Evolutionary conservation across 2,888 invertebrate genomes (phyloP), one percentile per base, ranked within the genome.

Genomic region (Pterostichus madidus): DNA sequence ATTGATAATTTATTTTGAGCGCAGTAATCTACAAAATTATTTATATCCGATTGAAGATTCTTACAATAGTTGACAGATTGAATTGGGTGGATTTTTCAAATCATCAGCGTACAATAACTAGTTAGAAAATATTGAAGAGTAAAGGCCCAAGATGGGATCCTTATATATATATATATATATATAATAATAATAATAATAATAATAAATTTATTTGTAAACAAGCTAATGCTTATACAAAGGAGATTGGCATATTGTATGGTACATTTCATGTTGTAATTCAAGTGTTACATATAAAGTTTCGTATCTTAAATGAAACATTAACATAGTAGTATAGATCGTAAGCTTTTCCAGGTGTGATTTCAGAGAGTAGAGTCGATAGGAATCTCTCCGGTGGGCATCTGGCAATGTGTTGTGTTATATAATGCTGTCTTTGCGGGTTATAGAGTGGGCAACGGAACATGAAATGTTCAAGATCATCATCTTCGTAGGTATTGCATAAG

Each of bases 191-290:
- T 24, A 59, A 59, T 59, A 53, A 53, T 53, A 53, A 53, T 53
- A 53, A 59, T 59, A 59, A 17, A 10, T 24, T 0, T 59, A 24
- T 61, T 61, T 61, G 59, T 24, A 31, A 61, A 24, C 59, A 61
- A 61, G 59, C 59, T 31, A 17, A 61, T 24, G 59, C 59, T 31
- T 61, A 61, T 61, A 32, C 59, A 61, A 61, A 61, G 31, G 11
- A 61, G 24, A 24, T 17, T 17, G 59, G 59, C 24, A 31, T 3
- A 24, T 24, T 24, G 3, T 24, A 24, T 24, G 7, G 11, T 61
- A 24, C 59, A 31, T 4, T 53, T 53, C n/a, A n/a, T n/a, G n/a
- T n/a, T n/a, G n/a, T n/a, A n/a, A n/a, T n/a, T n/a, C 17, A 61
- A 5, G 24, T 31, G 8, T 61, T 61, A 61, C 11, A 24, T 8